These are phyloP conservation scores for Neopipo cinnamomea DNA, from an alignment of 2,113 vertebrate species.

Conservation along the genomic window DNA sequence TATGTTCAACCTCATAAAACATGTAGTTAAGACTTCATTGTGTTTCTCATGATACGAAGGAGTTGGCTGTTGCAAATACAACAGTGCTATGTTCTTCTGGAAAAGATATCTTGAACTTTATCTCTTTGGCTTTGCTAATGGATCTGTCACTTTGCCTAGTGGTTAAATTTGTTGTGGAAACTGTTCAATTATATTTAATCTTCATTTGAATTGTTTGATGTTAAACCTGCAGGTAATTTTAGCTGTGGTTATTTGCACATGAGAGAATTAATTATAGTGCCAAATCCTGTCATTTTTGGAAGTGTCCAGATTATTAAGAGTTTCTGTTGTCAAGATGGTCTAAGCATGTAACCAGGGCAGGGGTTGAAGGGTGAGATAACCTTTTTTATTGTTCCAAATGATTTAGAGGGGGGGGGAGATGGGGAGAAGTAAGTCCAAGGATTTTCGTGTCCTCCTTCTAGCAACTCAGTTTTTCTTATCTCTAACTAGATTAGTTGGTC, in stretches of 20 bases:
- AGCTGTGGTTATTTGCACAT: neutral
- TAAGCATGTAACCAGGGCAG: neutral
- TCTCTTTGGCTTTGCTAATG: neutral
- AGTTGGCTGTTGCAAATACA: neutral
- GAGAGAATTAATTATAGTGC: neutral
- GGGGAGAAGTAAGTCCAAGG: neutral
- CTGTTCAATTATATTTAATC: neutral
- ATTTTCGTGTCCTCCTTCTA: neutral
- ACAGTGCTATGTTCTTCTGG: neutral
- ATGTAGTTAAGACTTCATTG: neutral
- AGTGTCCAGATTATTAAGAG: neutral
- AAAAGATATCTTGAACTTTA: neutral
- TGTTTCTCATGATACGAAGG: neutral
- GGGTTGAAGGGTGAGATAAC: neutral
- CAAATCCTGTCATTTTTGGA: neutral
- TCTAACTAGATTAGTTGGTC: neutral
- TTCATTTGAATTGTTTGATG: neutral
- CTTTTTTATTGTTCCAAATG: neutral
- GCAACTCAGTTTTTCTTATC: neutral
- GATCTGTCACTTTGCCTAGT: neutral
- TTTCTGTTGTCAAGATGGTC: neutral
- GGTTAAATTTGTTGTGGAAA: neutral
- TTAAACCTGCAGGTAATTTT: neutral
- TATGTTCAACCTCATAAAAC: conserved; percentile 6
- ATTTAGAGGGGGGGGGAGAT: rapidly evolving